Evolutionary conservation across 2,888 invertebrate species (phyloP), one percentile per base, ranked within the genome.

Genomic region (Odontothrips loti): DNA sequence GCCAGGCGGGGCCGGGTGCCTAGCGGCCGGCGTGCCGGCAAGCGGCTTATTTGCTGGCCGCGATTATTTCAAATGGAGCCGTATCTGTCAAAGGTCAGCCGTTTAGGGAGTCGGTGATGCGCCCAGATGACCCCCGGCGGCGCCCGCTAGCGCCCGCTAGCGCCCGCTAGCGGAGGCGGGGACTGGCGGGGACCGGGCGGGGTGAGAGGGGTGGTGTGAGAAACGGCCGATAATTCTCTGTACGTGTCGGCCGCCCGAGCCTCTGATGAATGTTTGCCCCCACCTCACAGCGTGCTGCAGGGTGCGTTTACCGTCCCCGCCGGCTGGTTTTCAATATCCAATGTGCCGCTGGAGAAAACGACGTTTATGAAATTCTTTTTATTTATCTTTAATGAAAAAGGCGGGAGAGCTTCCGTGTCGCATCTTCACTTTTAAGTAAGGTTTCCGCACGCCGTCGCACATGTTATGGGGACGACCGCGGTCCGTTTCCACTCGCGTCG

Each of bases 171-270:
- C 34, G 34, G 34, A 43, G 34, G 34, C 34, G 34, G 34, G 34
- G 34, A 43, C 34, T 51, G 51, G 51, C 11, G 15, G 51, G 51
- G 15, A 51, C 51, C 51, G 51, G 17, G 17, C 51, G 51, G 51
- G 11, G 34, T 4, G 34, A 43, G 34, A 43, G 34, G 34, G 34
- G 34, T 43, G 34, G 34, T 43, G 34, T 43, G 34, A 43, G 34
- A 58, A 58, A 17, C 58, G 58, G 58, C 15, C 58, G 58, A 58
- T 58, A 58, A 58, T 58, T 58, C 58, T 58, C 58, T 58, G 58
- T 17, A 58, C 58, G 58, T 58, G 58, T 58, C n/a, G 34, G 34
- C 34, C 34, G 58, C 58, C 15, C 58, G 58, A 58, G 34, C 34
- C 58, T 6, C 58, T 58, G 58, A 58, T 58, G 58, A 58, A 58